phyloP scores from a whole-genome alignment of 2,113 vertebrate genomes.

The Cephalophus harveyi region DNA sequence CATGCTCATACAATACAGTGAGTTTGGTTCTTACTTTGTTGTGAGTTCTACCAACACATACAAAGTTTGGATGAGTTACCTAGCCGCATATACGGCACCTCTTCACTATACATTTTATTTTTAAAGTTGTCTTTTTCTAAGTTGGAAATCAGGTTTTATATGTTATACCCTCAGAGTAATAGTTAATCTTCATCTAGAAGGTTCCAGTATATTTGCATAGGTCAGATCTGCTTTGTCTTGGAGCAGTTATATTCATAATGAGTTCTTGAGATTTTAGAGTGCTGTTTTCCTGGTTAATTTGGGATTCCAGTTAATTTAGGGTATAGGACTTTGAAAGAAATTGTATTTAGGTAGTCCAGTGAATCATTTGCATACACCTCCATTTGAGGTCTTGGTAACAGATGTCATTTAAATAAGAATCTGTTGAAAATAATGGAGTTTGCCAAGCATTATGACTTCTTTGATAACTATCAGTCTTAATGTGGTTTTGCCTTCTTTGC shows the following conservation, averaged over 20 bases:
- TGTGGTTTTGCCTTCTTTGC: background rate
- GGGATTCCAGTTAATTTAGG: background rate
- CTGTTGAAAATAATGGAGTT: background rate
- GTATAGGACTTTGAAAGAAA: background rate
- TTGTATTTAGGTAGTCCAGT: background rate
- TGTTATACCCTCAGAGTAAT: background rate
- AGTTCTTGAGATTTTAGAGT: background rate
- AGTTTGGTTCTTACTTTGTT: background rate
- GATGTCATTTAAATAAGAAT: background rate
- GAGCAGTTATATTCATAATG: background rate
- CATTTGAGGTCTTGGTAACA: background rate
- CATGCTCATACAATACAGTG: background rate
- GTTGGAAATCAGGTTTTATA: background rate
- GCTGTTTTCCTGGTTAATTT: background rate
- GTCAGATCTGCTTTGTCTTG: background rate
- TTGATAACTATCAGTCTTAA: background rate
- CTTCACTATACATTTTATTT: conserved; percentile 3
- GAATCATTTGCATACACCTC: background rate
- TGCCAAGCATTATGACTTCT: background rate
- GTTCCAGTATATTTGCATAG: background rate
- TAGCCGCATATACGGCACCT: background rate
- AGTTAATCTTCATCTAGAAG: background rate
- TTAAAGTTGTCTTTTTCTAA: background rate
- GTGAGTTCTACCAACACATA: background rate
- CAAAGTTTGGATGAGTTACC: background rate